Percentiles rank a stretch among this genome's conserved stretches.
Evolutionary conservation across 2,113 vertebrate species (phyloP).

Genomic region (Oceanites oceanicus): DNA sequence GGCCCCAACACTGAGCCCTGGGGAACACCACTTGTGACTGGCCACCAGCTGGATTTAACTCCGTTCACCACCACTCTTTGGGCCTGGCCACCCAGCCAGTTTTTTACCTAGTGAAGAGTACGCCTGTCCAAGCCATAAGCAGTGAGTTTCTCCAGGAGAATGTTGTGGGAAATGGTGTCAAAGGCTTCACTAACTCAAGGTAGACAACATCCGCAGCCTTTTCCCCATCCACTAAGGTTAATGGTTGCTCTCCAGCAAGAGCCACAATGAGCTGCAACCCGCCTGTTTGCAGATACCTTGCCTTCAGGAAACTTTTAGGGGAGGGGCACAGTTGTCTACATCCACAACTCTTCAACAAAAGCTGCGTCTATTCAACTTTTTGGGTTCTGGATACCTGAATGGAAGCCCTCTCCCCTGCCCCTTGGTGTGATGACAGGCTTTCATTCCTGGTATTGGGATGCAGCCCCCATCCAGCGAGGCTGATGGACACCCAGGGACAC

Average conservation of each 20-base stretch:
- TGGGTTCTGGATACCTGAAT: background rate
- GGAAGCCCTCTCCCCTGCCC: background rate
- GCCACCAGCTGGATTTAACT: background rate
- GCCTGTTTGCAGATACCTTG: background rate
- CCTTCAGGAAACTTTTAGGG: background rate
- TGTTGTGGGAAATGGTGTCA: background rate
- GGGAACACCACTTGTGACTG: background rate
- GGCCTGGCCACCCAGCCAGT: background rate
- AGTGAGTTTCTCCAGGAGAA: background rate
- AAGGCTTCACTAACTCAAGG: background rate
- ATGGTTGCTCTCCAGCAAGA: background rate
- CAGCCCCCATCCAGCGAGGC: background rate
- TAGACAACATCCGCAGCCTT: background rate
- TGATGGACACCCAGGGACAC: background rate
- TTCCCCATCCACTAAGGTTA: background rate
- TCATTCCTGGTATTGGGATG: background rate
- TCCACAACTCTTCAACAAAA: background rate
- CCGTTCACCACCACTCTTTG: background rate
- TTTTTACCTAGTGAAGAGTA: background rate
- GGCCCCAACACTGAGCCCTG: background rate
- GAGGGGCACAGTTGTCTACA: background rate
- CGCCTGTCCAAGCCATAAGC: background rate
- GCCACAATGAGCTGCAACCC: background rate
- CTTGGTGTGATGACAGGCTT: background rate
- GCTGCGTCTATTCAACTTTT: background rate